Percentiles rank a stretch among this genome's conserved stretches.
Conservation (phyloP, 2,888 invertebrate species). For the Drosophila niveifrons region DNA sequence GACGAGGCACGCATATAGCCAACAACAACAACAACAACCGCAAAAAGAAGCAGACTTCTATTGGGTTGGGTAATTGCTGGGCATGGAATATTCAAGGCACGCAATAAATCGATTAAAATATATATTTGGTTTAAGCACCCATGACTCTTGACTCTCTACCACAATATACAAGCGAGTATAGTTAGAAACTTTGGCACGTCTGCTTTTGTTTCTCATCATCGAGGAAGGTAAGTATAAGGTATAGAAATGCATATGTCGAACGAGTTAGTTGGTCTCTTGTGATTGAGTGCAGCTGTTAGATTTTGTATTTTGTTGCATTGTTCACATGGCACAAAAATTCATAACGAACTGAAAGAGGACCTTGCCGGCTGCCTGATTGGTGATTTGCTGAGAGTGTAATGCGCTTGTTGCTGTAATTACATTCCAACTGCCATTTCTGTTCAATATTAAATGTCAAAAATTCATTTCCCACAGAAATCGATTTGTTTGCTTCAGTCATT, state of each 20-base stretch:
- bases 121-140: conserved; percentile 53
- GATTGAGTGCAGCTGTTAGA: conserved; percentile 18
- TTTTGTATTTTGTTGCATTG: conserved; percentile 1
- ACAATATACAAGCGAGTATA: neutral
- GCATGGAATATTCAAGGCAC: conserved; percentile 66
- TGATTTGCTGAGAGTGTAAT: neutral
- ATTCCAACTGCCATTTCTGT: conserved; percentile 1
- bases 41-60: conserved; percentile 14
- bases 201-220: conserved; percentile 25
- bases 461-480: conserved; percentile 39
- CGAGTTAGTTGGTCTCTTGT: conserved; percentile 5
- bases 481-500: conserved; percentile 27
- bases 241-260: conserved; percentile 4
- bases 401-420: conserved; percentile 8
- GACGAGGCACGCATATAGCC: conserved; percentile 45
- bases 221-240: neutral
- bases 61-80: conserved; percentile 57
- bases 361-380: neutral
- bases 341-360: neutral
- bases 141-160: conserved; percentile 2
- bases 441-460: conserved; percentile 26
- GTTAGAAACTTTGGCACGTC: conserved; percentile 43
- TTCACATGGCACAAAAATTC: conserved; percentile 13
- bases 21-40: conserved; percentile 16
- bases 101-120: conserved; percentile 78